Base-by-base conservation (phyloP, 2,797 vertebrate species). In the Decapterus maruadsi region DNA sequence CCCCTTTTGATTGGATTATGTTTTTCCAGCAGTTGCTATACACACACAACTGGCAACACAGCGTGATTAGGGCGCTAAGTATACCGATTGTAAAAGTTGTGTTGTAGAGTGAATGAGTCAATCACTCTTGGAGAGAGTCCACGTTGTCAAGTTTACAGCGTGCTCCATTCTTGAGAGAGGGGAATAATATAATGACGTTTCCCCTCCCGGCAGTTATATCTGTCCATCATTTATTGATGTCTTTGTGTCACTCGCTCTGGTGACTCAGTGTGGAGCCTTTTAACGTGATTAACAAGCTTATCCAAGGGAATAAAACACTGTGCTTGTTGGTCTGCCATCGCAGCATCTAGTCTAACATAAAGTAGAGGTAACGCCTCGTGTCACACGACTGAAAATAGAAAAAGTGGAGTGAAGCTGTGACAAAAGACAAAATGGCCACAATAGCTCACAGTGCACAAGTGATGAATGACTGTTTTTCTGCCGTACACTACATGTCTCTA, bases 211-310 rank as follows among this genome's bases (percentile, higher is more conserved):
- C 43, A 69, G 51, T 60, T 53, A 11, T 48, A 70, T 58, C 55
- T 38, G 78, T 82, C 68, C 51, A 61, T 83, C 74, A 82, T 63
- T 59, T 51, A 34, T 40, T 81, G 72, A 56, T 75, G 69, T 56
- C 58, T 78, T 70, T 68, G 29, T 74, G 67, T 76, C 82, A 53
- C 64, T 85, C 46, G 22, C 56, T 72, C 40, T 19, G 68, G 58
- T 72, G 82, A 82, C 75, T 87, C 75, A 26, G 26, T 64, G 26
- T 69, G 43, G 58, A 84, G 66, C 74, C 77, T 85, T 90, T 91
- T 73, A 76, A 64, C 57, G n/a, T 78, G 78, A 90, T 91, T 90
- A 82, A 81, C 82, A 19, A 71, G 74, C 50, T 68, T 65, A 74
- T 73, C 53, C 55, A 53, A 56, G 10, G 79, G 66, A 43, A 70